phyloP scores from a whole-genome alignment of 1,140 invertebrate species.

The Megalopta genalis region DNA sequence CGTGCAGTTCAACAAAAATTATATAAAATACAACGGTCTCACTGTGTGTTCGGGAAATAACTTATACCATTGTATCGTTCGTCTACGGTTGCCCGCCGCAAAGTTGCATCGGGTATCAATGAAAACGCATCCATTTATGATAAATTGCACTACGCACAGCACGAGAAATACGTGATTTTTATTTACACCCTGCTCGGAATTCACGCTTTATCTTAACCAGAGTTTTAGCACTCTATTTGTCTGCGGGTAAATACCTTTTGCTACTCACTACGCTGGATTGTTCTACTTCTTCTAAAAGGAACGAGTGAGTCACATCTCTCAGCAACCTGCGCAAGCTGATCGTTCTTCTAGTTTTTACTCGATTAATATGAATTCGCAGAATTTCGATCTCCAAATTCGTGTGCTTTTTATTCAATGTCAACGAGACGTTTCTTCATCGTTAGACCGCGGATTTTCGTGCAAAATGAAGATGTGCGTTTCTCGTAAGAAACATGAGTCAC shows the following conservation, averaged over 20 bases:
- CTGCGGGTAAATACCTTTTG: constrained; percentile 28
- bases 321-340: no score
- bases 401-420: neutral
- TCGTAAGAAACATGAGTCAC: no score
- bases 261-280: constrained; percentile 19
- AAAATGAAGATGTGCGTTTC: no score
- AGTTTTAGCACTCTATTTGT: constrained; percentile 22
- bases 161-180: constrained; percentile 24
- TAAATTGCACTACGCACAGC: constrained; percentile 32
- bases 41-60: constrained; percentile 16
- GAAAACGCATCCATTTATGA: constrained; percentile 34
- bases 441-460: no score
- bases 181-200: constrained; percentile 28
- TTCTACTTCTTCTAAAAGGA: constrained; percentile 29
- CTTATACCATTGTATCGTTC: constrained; percentile 4
- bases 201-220: constrained; percentile 12
- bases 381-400: neutral
- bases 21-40: constrained; percentile 14
- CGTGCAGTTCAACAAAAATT: neutral
- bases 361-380: no score
- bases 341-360: no score
- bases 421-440: no score
- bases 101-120: constrained; percentile 20
- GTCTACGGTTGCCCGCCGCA: neutral
- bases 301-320: constrained; percentile 11